Evolutionary conservation across 2,888 invertebrate genomes (phyloP).

Genomic region (Agrochola circellaris): DNA sequence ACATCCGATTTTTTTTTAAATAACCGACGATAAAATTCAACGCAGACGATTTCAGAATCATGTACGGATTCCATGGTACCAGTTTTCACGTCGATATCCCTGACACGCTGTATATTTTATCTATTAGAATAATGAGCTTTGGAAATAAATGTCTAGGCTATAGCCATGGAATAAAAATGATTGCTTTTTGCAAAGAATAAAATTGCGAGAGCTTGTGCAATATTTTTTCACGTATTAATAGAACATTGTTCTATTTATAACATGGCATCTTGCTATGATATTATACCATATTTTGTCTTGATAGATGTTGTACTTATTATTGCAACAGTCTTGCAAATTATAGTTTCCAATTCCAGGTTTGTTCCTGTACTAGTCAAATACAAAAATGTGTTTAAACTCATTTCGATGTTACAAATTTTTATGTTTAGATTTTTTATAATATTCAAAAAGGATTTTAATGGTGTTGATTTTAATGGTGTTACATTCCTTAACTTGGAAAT

Average conservation of each 20-base stretch:
- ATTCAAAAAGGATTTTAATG: neutral
- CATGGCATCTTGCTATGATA: neutral
- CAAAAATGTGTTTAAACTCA: constrained; percentile 37
- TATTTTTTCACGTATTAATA: constrained; percentile 10
- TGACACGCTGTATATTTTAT: constrained; percentile 3
- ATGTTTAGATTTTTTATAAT: constrained; percentile 8
- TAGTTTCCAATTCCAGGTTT: constrained; percentile 26
- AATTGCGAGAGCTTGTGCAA: constrained; percentile 32
- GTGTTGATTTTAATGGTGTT: constrained; percentile 26
- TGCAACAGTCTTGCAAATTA: constrained; percentile 6
- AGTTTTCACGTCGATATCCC: too few relatives aligned
- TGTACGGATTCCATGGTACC: too few relatives aligned
- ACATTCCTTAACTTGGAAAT: constrained; percentile 48
- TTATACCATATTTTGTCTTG: constrained; percentile 2
- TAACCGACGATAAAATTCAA: too few relatives aligned
- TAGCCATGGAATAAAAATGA: constrained; percentile 15
- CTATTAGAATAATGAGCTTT: constrained; percentile 25
- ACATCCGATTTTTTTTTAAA: too few relatives aligned
- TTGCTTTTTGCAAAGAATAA: constrained; percentile 6
- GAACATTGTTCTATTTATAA: constrained; percentile 9
- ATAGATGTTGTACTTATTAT: constrained; percentile 7
- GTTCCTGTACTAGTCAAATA: constrained; percentile 60
- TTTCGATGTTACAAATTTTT: constrained; percentile 28
- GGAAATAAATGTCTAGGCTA: constrained; percentile 9
- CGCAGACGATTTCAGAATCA: too few relatives aligned